These are phyloP conservation scores for Perca schrenkii DNA, from an alignment of 2,113 vertebrate genomes.

Conservation along the genomic window DNA sequence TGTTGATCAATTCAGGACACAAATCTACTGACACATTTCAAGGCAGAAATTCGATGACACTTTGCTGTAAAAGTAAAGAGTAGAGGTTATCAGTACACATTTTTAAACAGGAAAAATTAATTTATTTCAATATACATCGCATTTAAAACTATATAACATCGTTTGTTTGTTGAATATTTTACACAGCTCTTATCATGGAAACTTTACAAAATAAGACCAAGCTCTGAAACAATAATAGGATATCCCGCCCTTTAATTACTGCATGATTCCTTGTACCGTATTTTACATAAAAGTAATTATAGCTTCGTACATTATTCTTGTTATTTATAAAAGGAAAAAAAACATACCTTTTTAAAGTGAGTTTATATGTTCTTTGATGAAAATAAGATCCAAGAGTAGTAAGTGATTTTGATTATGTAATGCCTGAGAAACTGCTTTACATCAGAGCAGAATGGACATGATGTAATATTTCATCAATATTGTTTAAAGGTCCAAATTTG, in stretches of 20 bases:
- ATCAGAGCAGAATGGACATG: constrained; percentile 64
- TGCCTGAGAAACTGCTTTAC: constrained; percentile 90
- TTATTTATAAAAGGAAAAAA: constrained; percentile 90
- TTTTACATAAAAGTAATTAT: constrained; percentile 82
- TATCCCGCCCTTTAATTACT: constrained; percentile 86
- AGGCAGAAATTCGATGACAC: not conserved
- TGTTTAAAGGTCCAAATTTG: constrained; percentile 36
- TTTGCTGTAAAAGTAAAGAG: not conserved
- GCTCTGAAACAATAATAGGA: constrained; percentile 88
- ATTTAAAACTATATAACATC: constrained; percentile 88
- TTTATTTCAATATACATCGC: constrained; percentile 88
- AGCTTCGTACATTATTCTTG: constrained; percentile 84
- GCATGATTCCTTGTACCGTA: constrained; percentile 73
- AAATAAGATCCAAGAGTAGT: constrained; percentile 81
- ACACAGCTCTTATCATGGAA: constrained; percentile 88
- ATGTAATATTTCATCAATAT: constrained; percentile 31
- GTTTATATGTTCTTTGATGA: constrained; percentile 77
- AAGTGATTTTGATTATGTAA: constrained; percentile 85
- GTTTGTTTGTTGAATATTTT: constrained; percentile 88
- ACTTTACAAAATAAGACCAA: constrained; percentile 96
- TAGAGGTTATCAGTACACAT: constrained; percentile 8
- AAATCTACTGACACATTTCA: constrained; percentile 2
- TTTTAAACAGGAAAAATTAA: constrained; percentile 80
- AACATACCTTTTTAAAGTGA: constrained; percentile 56
- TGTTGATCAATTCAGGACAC: not conserved